Conservation (phyloP, 2,797 vertebrate genomes). For the Schizopygopsis pylzovi region DNA sequence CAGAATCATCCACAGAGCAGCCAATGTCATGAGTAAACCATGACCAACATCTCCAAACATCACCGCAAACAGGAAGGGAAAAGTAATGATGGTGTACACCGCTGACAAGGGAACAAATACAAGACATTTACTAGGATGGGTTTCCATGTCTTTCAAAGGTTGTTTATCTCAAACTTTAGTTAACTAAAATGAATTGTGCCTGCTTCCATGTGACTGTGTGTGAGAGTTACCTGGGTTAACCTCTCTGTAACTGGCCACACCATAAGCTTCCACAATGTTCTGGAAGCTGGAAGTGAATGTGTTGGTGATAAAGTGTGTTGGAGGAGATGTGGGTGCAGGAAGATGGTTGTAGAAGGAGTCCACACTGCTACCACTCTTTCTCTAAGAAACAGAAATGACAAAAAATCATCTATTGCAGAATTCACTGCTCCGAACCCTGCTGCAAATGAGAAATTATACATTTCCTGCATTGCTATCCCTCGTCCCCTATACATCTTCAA, state of each 20-base stretch:
- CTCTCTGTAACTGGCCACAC: constrained; percentile 82
- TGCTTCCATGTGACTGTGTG: neutral
- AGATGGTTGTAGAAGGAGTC: constrained; percentile 55
- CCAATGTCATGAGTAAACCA: constrained; percentile 83
- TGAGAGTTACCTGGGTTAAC: constrained; percentile 78
- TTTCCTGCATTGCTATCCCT: neutral
- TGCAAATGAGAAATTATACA: neutral
- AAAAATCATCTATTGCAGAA: neutral
- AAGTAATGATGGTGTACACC: constrained; percentile 92
- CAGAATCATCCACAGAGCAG: constrained; percentile 80
- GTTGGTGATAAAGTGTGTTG: constrained; percentile 82
- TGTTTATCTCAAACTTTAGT: constrained; percentile 1
- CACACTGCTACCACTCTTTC: constrained; percentile 53
- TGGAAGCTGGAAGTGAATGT: constrained; percentile 82
- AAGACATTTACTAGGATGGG: neutral
- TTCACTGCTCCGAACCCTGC: neutral
- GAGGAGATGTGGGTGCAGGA: constrained; percentile 70
- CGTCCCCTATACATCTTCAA: neutral
- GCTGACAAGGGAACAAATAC: constrained; percentile 71
- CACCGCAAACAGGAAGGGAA: constrained; percentile 96
- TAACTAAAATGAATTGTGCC: neutral
- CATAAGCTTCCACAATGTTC: constrained; percentile 80
- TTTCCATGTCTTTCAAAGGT: neutral
- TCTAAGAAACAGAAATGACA: constrained; percentile 14
- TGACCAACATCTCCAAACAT: constrained; percentile 97